These are phyloP conservation scores for Orchestia grillus DNA, from an alignment of 1,140 invertebrate genomes.

Conservation along the genomic window DNA sequence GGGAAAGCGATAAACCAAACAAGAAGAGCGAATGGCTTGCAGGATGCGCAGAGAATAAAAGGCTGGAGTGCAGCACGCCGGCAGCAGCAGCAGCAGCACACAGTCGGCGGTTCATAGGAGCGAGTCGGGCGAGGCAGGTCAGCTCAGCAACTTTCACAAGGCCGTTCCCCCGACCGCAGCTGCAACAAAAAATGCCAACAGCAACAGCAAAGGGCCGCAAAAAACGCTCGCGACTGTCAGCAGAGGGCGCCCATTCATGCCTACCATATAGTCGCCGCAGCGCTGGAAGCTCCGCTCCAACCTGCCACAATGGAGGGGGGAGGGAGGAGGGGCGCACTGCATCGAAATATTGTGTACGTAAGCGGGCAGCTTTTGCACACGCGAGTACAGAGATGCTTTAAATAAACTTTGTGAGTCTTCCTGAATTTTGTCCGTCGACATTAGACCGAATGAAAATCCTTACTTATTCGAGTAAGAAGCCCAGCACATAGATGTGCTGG, in stretches of 20 bases:
- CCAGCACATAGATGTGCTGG: background rate
- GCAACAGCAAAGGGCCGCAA: background rate
- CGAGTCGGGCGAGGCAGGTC: background rate
- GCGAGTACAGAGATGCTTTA: background rate
- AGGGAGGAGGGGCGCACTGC: background rate
- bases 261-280: background rate
- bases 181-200: constrained; percentile 41
- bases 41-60: background rate
- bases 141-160: background rate
- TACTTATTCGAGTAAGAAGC: no score
- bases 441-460: no score
- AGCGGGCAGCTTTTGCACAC: no score
- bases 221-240: background rate
- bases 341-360: background rate
- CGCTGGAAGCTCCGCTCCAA: background rate
- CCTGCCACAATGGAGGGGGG: no score
- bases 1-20: background rate
- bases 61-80: background rate
- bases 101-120: background rate
- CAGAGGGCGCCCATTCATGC: constrained; percentile 4
- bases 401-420: background rate
- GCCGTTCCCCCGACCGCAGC: constrained; percentile 37
- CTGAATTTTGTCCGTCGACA: no score
- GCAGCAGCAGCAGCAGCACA: background rate
- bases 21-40: background rate